These are phyloP conservation scores for Lepidurus apus DNA, from an alignment of 1,140 invertebrate genomes.

Conservation along the genomic window DNA sequence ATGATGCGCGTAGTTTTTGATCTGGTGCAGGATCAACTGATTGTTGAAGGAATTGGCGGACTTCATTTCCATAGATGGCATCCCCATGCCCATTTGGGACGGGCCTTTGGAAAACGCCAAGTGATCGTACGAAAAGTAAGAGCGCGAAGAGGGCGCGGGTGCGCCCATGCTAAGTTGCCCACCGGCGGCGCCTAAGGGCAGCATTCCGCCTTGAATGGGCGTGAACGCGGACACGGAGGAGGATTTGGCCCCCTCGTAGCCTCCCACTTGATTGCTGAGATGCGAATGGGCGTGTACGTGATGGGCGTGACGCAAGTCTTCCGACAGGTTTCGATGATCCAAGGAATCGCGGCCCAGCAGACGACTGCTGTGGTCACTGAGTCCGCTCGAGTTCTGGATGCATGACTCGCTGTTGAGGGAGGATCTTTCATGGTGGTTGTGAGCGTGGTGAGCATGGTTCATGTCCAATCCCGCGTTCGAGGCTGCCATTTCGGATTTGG, in stretches of 20 bases:
- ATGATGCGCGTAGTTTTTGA: conserved; percentile 92
- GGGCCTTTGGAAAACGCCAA: conserved; percentile 65
- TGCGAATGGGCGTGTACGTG: conserved; percentile 38
- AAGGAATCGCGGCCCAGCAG: conserved; percentile 12
- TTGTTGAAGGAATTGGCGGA: conserved; percentile 65
- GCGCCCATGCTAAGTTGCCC: conserved; percentile 42
- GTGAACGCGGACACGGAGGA: conserved; percentile 78
- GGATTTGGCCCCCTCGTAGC: conserved; percentile 41
- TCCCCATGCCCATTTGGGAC: conserved; percentile 38
- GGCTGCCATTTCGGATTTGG: conserved; percentile 37
- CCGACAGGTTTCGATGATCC: conserved; percentile 37
- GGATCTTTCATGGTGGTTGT: conserved; percentile 46
- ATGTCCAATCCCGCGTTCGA: conserved; percentile 47
- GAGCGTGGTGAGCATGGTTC: conserved; percentile 53
- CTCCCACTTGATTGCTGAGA: conserved; percentile 43
- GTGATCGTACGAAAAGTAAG: conserved; percentile 83
- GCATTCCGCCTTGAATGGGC: conserved; percentile 70
- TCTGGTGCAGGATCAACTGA: conserved; percentile 91
- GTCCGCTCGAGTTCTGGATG: conserved; percentile 9
- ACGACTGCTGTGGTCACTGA: conserved; percentile 56
- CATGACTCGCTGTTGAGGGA: conserved; percentile 27
- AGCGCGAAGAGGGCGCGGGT: conserved; percentile 61
- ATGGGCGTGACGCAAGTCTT: conserved; percentile 41
- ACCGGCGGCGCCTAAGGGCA: conserved; percentile 41
- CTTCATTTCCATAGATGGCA: conserved; percentile 47